phyloP scores from a whole-genome alignment of 2,113 vertebrate genomes.

The Myotis brandtii region DNA sequence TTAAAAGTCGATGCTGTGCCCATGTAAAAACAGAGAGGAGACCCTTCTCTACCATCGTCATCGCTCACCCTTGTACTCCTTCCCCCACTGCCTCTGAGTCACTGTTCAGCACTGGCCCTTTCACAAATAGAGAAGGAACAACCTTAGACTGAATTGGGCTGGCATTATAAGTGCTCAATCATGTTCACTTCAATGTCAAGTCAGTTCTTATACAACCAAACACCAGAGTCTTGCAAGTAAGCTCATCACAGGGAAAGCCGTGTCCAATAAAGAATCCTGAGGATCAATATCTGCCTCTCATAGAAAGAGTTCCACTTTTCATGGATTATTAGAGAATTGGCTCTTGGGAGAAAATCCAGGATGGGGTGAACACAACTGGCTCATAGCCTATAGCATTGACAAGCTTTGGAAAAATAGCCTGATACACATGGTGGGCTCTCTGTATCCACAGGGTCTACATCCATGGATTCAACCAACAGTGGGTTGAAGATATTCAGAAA shows the following conservation, averaged over 20 bases:
- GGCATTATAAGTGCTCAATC: not conserved
- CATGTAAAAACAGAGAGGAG: not conserved
- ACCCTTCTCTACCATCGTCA: not conserved
- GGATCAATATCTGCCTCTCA: not conserved
- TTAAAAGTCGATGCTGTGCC: not conserved
- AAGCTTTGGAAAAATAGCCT: not conserved
- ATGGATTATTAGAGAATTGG: not conserved
- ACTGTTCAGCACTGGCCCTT: constrained; percentile 14
- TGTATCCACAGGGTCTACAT: not conserved
- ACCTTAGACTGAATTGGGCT: constrained; percentile 4
- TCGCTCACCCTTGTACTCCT: not conserved
- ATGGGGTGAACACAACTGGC: not conserved
- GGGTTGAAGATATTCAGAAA: not conserved
- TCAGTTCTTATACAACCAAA: not conserved
- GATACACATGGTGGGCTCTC: not conserved
- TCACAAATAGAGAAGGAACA: not conserved
- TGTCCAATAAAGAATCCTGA: not conserved
- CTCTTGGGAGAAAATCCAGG: not conserved
- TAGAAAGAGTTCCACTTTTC: constrained; percentile 13
- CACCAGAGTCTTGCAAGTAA: not conserved
- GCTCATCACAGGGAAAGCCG: not conserved
- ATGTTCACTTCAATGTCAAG: constrained; percentile 6
- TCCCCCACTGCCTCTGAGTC: not conserved
- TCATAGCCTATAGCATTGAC: not conserved
- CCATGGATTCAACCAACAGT: not conserved